Percentiles rank a stretch among this genome's conserved stretches.
Evolutionary conservation across 2,888 invertebrate species (phyloP).

Genomic region (Plebejus argus): DNA sequence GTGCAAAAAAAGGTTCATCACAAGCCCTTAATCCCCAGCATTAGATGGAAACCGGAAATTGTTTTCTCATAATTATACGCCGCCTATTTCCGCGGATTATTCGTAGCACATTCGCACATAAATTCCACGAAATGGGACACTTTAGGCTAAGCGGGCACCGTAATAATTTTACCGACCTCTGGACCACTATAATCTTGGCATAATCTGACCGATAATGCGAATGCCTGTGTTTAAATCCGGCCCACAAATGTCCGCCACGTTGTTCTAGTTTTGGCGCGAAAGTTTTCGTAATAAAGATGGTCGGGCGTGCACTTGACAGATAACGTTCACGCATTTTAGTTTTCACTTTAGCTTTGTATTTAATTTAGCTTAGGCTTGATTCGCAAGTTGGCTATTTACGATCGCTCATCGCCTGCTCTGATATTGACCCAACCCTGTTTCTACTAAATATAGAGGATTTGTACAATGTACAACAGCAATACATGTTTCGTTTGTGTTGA

Average conservation of each 20-base stretch:
- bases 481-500: not conserved
- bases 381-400: not conserved
- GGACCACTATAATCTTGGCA: slow-evolving; percentile 77
- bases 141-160: slow-evolving; percentile 73
- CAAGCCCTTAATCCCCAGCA: slow-evolving; percentile 68
- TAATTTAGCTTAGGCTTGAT: slow-evolving; percentile 18
- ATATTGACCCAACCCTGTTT: not conserved
- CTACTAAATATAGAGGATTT: not conserved
- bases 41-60: slow-evolving; percentile 77
- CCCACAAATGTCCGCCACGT: slow-evolving; percentile 61
- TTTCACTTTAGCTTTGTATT: slow-evolving; percentile 37
- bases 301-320: slow-evolving; percentile 54
- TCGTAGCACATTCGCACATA: slow-evolving; percentile 76
- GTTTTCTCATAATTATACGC: slow-evolving; percentile 80
- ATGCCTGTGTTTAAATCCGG: slow-evolving; percentile 73
- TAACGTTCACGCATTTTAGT: slow-evolving; percentile 38
- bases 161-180: slow-evolving; percentile 72
- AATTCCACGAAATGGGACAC: slow-evolving; percentile 77
- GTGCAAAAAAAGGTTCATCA: slow-evolving; percentile 47
- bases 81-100: slow-evolving; percentile 66
- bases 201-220: slow-evolving; percentile 79
- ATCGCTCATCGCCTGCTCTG: not conserved
- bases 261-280: slow-evolving; percentile 66
- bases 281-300: slow-evolving; percentile 66
- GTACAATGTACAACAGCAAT: not conserved